Evolutionary conservation across 2,797 vertebrate species (phyloP), one percentile per base, ranked within the genome.

Genomic region (Sandelia bainsii): DNA sequence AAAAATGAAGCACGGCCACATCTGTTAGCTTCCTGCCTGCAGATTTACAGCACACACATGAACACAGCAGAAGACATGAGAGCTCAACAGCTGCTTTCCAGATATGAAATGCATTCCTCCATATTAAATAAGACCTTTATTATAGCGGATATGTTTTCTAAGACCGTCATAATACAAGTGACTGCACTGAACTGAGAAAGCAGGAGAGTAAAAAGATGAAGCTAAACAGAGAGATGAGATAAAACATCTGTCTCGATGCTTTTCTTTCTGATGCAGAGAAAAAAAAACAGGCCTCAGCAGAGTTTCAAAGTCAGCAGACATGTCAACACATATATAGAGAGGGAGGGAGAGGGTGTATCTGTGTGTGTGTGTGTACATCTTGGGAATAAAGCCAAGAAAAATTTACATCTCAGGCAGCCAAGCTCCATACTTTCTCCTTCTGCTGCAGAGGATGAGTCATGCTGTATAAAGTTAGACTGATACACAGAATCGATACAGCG

Each of bases 391-490:
- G 91, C 90, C 92, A 93, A 92, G 84, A 87, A 92, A 92, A 87
- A 91, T 90, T 83, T 92, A 92, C 89, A 93, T 93, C 83, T 84
- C 70, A 85, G 75, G 85, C 86, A 76, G 91, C 92, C 86, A 82
- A 92, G 88, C 87, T 86, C 81, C 86, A 90, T 91, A 83, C 66
- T 89, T 90, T 90, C 68, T 86, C 65, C 82, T 76, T 53, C 73
- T 90, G 85, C 92, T 89, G 90, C 91, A 91, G 87, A 91, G 87
- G 88, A 93, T 94, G 94, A 94, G 83, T 93, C 93, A 94, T 82
- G 70, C 87, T 63, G 69, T 74, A 82, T 52, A 64, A 77, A 75
- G 65, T 90, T 69, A 66, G 81, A 84, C 32, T 32, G 72, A 83
- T 75, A 65, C 57, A 79, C 57, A 46, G 25, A 48, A 84, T 79